These are phyloP conservation scores for Xerus inauris DNA, from an alignment of 2,113 vertebrate species.

Conservation along the genomic window DNA sequence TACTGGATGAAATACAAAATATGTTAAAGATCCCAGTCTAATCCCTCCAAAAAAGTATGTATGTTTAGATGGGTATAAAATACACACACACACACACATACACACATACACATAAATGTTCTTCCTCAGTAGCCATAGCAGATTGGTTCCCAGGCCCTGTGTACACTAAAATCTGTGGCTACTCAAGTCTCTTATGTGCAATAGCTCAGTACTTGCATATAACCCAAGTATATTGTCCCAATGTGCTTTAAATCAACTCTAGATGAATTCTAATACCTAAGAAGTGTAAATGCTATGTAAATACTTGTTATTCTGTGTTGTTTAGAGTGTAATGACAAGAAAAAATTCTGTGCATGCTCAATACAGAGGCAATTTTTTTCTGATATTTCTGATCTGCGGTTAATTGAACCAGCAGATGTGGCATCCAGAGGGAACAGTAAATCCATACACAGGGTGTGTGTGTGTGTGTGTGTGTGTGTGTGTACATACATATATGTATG, in stretches of 20 bases:
- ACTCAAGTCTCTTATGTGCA: background rate
- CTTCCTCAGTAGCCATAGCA: too few species aligned
- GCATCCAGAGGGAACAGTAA: background rate
- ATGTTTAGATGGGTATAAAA: too few species aligned
- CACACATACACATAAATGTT: background rate
- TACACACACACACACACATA: too few species aligned
- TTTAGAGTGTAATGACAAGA: background rate
- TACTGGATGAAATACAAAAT: too few species aligned
- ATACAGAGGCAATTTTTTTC: background rate
- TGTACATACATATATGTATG: accelerated
- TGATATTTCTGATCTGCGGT: background rate
- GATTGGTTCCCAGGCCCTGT: background rate
- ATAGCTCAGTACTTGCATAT: background rate
- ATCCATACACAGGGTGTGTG: background rate
- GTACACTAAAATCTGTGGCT: background rate
- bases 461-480: background rate
- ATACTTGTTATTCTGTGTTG: background rate
- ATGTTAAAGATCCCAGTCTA: too few species aligned
- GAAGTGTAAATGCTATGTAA: background rate
- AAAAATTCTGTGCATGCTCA: background rate
- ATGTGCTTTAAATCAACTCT: background rate
- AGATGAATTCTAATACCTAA: background rate
- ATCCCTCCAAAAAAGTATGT: too few species aligned
- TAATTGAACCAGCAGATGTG: background rate
- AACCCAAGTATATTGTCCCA: background rate